phyloP scores from a whole-genome alignment of 2,113 vertebrate species.

The Hyaena hyaena region DNA sequence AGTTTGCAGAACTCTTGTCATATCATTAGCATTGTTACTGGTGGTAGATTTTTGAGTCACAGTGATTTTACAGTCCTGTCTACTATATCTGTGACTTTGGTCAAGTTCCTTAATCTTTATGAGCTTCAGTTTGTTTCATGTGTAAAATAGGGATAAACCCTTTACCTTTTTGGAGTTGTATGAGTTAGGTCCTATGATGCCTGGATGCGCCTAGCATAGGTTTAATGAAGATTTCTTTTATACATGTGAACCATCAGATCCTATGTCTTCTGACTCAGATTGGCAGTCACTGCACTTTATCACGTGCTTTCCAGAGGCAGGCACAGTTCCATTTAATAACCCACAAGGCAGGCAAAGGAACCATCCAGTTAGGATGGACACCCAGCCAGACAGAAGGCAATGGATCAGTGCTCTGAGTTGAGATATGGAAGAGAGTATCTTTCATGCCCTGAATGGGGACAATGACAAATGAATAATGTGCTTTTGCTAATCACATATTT shows the following conservation, averaged over 20 bases:
- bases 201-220: not conserved
- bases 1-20: not conserved
- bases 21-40: not conserved
- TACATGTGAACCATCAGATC: too few relatives aligned
- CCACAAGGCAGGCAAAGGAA: not conserved
- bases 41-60: not conserved
- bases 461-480: not conserved
- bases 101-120: not conserved
- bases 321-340: not conserved
- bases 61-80: not conserved
- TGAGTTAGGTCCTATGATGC: not conserved
- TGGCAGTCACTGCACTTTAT: not conserved
- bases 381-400: not conserved
- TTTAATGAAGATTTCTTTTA: not conserved
- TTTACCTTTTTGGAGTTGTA: slow-evolving; percentile 7
- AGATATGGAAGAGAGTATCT: not conserved
- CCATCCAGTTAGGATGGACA: not conserved
- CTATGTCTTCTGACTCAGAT: not conserved
- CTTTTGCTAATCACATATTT: slow-evolving; percentile 46
- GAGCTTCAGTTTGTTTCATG: not conserved
- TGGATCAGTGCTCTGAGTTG: not conserved
- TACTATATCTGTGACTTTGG: not conserved
- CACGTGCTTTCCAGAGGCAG: not conserved
- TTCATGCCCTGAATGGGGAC: not conserved
- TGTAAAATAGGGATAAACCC: not conserved